Base-by-base conservation (phyloP, 2,888 invertebrate genomes). In the Apomyelois bistriatella region DNA sequence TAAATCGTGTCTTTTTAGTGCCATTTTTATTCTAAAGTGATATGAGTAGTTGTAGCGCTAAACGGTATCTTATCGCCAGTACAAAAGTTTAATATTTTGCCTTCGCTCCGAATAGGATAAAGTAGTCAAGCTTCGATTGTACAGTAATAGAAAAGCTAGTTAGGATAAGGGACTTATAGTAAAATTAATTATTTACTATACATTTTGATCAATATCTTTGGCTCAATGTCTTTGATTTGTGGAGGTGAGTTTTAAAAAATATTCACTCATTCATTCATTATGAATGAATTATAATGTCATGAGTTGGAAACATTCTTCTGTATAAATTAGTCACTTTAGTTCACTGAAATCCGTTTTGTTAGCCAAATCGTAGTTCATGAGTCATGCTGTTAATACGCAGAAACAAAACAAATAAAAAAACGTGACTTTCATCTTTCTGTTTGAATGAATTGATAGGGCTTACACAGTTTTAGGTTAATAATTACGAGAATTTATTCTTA, bases 1-100 rank as follows among this genome's bases (percentile, higher is more conserved):
- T 70, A 72, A 78, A 82, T 76, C 84, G 89, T 89, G 89, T 90
- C 87, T 89, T 89, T 86, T 85, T 85, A 85, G 89, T 89, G 89
- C 88, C 86, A 88, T 88, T 85, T 40, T 77, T 75, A 72, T 76
- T 76, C 63, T 78, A 80, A 80, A 74, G 74, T 79, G 75, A 81
- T 79, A 74, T 54, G 62, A 68, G 69, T 80, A 74, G 67, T 64
- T 62, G 70, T 80, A 79, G 78, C 73, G 78, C 79, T 74, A 76
- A 59, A 77, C 68, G 72, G 74, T 79, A 81, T 68, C 72, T 81
- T 72, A 76, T 81, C 73, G 86, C 85, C 73, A 90, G 90, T 90
- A 90, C 90, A 90, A 90, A 88, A 73, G 65, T 82, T 81, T 74
- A 79, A 82, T 76, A 76, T 78, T 82, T 79, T 80, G 88, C 89